These are phyloP conservation scores for Rhombomys opimus DNA, from an alignment of 2,113 vertebrate genomes.

Conservation along the genomic window DNA sequence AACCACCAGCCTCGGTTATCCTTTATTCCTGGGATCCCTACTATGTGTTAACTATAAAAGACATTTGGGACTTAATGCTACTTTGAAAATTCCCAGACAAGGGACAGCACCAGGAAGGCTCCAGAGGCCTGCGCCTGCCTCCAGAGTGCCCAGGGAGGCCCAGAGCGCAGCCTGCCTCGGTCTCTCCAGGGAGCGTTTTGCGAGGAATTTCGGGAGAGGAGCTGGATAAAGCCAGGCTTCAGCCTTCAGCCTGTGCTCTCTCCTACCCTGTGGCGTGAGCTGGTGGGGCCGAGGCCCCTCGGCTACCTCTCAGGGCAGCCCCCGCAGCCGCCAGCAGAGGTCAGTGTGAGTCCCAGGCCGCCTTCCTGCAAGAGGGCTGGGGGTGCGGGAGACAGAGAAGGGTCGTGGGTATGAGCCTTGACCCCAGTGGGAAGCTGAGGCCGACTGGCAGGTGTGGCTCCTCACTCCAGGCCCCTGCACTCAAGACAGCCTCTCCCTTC, in stretches of 20 bases:
- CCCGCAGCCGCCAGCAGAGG: background rate
- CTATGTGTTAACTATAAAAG: background rate
- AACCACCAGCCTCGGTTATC: background rate
- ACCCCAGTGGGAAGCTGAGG: background rate
- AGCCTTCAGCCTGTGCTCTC: background rate
- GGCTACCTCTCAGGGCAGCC: background rate
- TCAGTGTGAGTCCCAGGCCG: background rate
- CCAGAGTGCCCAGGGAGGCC: background rate
- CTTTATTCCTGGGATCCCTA: background rate
- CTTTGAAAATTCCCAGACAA: background rate
- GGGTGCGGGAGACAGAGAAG: background rate
- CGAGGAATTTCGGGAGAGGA: background rate
- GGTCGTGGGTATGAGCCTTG: background rate
- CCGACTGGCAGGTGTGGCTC: background rate
- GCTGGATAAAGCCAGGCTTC: background rate
- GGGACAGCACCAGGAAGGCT: background rate
- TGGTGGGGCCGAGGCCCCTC: background rate
- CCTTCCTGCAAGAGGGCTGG: background rate
- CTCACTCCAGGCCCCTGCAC: background rate
- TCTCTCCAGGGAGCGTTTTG: background rate
- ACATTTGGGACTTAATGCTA: background rate
- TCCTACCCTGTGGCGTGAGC: background rate
- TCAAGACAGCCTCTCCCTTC: background rate
- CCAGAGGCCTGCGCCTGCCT: background rate
- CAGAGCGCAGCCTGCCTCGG: background rate